Base-by-base conservation (phyloP, 2,888 invertebrate genomes). In the Aphelenchoides bicaudatus region DNA sequence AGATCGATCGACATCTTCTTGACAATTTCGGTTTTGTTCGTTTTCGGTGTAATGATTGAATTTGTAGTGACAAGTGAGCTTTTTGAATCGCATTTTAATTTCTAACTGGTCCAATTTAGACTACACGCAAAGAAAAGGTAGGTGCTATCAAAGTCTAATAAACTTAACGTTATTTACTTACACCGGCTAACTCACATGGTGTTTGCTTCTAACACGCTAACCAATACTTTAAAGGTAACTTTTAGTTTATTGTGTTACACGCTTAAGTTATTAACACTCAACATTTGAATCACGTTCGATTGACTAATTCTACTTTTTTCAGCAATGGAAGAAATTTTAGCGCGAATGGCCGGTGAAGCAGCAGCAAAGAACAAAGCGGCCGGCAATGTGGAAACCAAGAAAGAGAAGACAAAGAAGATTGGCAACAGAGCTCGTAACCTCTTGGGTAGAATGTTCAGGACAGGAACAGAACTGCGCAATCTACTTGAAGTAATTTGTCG, bases 1-100 rank as follows among this genome's bases (percentile, higher is more conserved):
- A 75, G 75, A 60, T 77, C 78, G 23, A 73, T 79, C 39, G 78
- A 78, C 61, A 70, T 79, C 5, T 79, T 79, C 75, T 72, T 79
- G 67, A 77, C 77, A 5, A 71, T 72, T 4, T 78, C 78, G 46
- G 61, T 72, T 39, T 51, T 71, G 67, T 68, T 68, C 39, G 71
- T 69, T 3, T 69, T 69, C 37, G 71, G 63, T 5, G 71, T 71
- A 13, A 66, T 69, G 61, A 69, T 69, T 30, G 69, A 69, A 47
- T 69, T 69, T 47, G 66, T 63, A 6, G 54, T 69, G 4, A 62
- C 56, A 37, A 69, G n/a, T n/a, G n/a, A n/a, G n/a, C n/a, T n/a
- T n/a, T n/a, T n/a, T n/a, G n/a, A n/a, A n/a, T n/a, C n/a, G n/a
- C n/a, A n/a, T n/a, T n/a, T n/a, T n/a, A n/a, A n/a, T n/a, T n/a